Evolutionary conservation across 2,888 invertebrate genomes (phyloP), one percentile per base, ranked within the genome.

Genomic region (Caenorhabditis japonica): DNA sequence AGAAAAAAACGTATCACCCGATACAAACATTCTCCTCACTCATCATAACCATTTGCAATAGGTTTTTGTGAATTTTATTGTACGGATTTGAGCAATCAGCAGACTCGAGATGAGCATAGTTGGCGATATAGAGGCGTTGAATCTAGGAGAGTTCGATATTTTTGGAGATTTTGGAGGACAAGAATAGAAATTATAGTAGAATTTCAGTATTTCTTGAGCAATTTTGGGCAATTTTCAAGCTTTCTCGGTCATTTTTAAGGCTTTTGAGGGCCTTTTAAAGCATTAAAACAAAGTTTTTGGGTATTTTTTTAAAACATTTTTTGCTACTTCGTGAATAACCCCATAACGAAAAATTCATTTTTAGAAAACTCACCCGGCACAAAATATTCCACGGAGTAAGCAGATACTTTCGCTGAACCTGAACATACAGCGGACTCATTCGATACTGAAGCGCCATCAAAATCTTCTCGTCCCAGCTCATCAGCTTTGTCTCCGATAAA

Each of bases 391-490:
- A 75, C 4, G 62, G 75, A 7, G 59, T 44, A 13, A 59, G 8
- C 13, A 75, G 41, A 34, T 61, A 64, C 33, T 64, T 75, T 25
- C 64, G 17, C 33, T 69, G 58, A 4, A 75, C 64, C 55, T 64
- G 75, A 5, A 75, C 60, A 52, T 75, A 75, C 1, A 75, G 44
- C 2, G 49, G 53, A 21, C 69, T 70, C 75, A 75, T 75, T 12
- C 69, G 39, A 25, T 75, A 70, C 43, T 75, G 75, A 8, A 70
- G 27, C 8, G 75, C 69, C 12, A 75, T 19, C n/a, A 70, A 39
- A 43, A 75, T 47, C 23, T 75, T 75, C 21, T 75, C 62, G 30
- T 75, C 75, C 75, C 75, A 75, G 15, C 41, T 69, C 39, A 75
- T 33, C 10, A 64, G 21, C 30, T 66, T 64, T 1, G 69, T 69